Conservation (phyloP, 2,888 invertebrate genomes). For the Tenthredo mesomela region DNA sequence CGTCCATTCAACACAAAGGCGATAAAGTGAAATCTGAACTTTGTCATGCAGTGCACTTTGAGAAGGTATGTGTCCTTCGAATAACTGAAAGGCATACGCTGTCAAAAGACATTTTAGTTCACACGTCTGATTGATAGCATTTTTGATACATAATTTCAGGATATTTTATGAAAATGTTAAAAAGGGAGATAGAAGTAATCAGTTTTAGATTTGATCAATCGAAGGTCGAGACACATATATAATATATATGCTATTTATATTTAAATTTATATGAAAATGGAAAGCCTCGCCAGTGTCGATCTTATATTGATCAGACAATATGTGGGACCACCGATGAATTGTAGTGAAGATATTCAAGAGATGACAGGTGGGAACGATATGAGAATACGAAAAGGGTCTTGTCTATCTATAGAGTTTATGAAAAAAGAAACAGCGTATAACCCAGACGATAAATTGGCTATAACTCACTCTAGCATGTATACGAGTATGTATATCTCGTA, state of each 20-base stretch:
- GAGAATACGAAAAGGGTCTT: neutral
- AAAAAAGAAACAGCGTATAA: neutral
- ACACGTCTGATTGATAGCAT: no score
- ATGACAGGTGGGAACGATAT: conserved; percentile 20
- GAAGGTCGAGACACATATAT: no score
- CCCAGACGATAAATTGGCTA: conserved; percentile 32
- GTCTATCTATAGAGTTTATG: conserved; percentile 7
- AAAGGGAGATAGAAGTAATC: no score
- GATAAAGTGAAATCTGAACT: neutral
- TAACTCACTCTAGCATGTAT: conserved; percentile 5
- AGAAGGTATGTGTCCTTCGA: no score
- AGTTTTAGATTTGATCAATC: no score
- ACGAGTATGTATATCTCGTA: neutral
- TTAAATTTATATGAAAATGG: neutral
- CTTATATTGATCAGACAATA: neutral
- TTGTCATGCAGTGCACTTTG: neutral
- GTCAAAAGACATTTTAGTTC: no score
- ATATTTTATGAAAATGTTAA: no score
- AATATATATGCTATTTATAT: neutral
- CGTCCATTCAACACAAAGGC: neutral
- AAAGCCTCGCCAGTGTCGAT: neutral
- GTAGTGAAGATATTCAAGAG: neutral
- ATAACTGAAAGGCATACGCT: no score
- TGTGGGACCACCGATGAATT: neutral
- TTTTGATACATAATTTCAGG: no score